These are phyloP conservation scores for Epinephelus coioides DNA, from an alignment of 2,797 vertebrate genomes.

Conservation along the genomic window DNA sequence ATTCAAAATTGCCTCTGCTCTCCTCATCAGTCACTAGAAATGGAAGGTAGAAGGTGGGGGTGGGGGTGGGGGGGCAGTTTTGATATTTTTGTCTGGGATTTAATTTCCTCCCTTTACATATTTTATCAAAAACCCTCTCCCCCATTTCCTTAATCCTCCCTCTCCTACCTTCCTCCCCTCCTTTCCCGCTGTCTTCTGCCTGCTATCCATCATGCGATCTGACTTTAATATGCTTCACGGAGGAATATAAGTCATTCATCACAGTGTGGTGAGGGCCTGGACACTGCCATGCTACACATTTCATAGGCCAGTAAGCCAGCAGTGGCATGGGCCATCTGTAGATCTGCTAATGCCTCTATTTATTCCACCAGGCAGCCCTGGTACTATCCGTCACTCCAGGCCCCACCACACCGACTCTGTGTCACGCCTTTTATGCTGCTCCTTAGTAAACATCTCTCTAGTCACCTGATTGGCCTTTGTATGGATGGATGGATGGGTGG, in stretches of 20 bases:
- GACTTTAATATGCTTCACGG: slow-evolving; percentile 85
- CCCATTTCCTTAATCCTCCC: slow-evolving; percentile 42
- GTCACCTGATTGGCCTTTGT: slow-evolving; percentile 48
- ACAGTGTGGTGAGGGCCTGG: slow-evolving; percentile 67
- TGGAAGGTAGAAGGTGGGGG: slow-evolving; percentile 33
- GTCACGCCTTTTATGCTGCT: slow-evolving; percentile 57
- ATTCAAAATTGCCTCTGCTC: slow-evolving; percentile 69
- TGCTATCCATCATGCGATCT: slow-evolving; percentile 80
- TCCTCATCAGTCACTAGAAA: slow-evolving; percentile 77
- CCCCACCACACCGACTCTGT: slow-evolving; percentile 42
- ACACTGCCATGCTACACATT: slow-evolving; percentile 77
- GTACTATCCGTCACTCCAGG: slow-evolving; percentile 65
- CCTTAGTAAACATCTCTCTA: slow-evolving; percentile 61
- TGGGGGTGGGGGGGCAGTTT: slow-evolving; percentile 53
- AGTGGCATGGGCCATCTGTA: slow-evolving; percentile 62
- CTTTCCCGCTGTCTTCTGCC: slow-evolving; percentile 55
- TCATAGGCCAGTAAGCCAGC: slow-evolving; percentile 80
- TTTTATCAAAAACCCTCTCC: slow-evolving; percentile 73
- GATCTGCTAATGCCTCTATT: slow-evolving; percentile 82
- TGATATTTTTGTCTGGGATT: slow-evolving; percentile 82
- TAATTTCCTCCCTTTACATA: slow-evolving; percentile 86
- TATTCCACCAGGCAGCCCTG: slow-evolving; percentile 67
- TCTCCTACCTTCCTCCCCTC: slow-evolving; percentile 40
- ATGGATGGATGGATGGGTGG: slow-evolving; percentile 23
- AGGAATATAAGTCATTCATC: slow-evolving; percentile 83